These are phyloP conservation scores for Falco biarmicus DNA, from an alignment of 2,797 vertebrate species.

Conservation along the genomic window DNA sequence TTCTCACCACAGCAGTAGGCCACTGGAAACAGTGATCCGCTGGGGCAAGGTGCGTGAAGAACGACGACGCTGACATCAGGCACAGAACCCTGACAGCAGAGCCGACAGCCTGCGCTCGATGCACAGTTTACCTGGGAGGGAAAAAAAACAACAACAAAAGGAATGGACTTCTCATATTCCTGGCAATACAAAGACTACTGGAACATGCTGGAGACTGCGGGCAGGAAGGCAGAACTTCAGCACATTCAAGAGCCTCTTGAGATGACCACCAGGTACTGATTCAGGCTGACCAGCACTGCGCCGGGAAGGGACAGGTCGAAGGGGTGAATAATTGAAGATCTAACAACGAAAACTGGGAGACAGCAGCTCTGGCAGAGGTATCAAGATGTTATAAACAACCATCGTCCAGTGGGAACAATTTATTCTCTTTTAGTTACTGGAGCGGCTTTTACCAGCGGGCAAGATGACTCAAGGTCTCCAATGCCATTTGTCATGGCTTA, in stretches of 20 bases:
- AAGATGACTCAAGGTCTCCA: background rate
- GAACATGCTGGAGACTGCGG: background rate
- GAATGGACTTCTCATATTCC: background rate
- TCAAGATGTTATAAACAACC: background rate
- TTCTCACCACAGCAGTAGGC: background rate
- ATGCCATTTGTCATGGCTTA: background rate
- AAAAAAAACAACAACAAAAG: background rate
- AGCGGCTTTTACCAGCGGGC: background rate
- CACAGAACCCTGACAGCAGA: slow-evolving; percentile 81
- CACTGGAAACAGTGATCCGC: background rate
- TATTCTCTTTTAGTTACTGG: background rate
- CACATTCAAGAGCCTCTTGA: background rate
- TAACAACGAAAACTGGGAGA: background rate
- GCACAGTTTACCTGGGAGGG: slow-evolving; percentile 88
- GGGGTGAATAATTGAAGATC: background rate
- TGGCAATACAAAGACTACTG: background rate
- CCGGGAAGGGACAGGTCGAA: background rate
- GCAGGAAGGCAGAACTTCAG: background rate
- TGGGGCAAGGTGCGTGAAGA: background rate
- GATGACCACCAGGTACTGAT: accelerated
- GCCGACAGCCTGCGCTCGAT: slow-evolving; percentile 91
- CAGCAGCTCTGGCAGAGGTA: background rate
- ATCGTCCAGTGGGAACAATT: background rate
- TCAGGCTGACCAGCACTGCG: background rate
- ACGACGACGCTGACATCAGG: slow-evolving; percentile 61